These are phyloP conservation scores for Oxyteleia sp. DNA, from an alignment of 2,888 invertebrate genomes.

Conservation along the genomic window DNA sequence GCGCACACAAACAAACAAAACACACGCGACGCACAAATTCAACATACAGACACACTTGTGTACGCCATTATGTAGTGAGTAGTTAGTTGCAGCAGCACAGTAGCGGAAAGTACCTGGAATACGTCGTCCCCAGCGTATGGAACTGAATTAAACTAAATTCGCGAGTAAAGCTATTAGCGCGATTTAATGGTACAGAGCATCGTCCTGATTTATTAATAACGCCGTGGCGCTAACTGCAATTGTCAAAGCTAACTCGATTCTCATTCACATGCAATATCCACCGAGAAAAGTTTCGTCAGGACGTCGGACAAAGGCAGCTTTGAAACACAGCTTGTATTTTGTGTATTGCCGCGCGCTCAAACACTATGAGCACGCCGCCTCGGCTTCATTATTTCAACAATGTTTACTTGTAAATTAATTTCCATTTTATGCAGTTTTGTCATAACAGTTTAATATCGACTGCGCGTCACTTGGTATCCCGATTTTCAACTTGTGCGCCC, in stretches of 20 bases:
- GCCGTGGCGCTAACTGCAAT: slow-evolving; percentile 65
- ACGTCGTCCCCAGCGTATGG: slow-evolving; percentile 72
- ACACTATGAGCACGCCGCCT: slow-evolving; percentile 13
- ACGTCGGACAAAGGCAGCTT: slow-evolving; percentile 61
- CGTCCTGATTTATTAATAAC: slow-evolving; percentile 80
- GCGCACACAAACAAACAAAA: slow-evolving; percentile 17
- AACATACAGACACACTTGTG: slow-evolving; percentile 25
- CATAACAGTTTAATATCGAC: slow-evolving; percentile 41
- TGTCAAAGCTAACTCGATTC: slow-evolving; percentile 72
- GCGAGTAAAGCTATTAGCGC: slow-evolving; percentile 83
- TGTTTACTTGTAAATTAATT: slow-evolving; percentile 70
- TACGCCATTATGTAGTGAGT: slow-evolving; percentile 50
- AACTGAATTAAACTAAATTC: slow-evolving; percentile 85
- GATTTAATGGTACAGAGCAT: slow-evolving; percentile 81
- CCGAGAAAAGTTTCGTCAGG: slow-evolving; percentile 64
- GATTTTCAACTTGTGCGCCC: background rate
- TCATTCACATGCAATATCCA: slow-evolving; percentile 64
- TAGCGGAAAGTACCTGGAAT: slow-evolving; percentile 67
- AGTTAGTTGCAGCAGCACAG: slow-evolving; percentile 48
- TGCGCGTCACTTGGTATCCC: slow-evolving; percentile 1
- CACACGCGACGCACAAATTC: slow-evolving; percentile 12
- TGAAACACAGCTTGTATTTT: slow-evolving; percentile 60
- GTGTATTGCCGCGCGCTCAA: slow-evolving; percentile 41
- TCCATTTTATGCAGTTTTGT: slow-evolving; percentile 55
- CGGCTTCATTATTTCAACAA: slow-evolving; percentile 61